Evolutionary conservation across 2,113 vertebrate genomes (phyloP), one percentile per base, ranked within the genome.

Genomic region (Hemiprocne comata): DNA sequence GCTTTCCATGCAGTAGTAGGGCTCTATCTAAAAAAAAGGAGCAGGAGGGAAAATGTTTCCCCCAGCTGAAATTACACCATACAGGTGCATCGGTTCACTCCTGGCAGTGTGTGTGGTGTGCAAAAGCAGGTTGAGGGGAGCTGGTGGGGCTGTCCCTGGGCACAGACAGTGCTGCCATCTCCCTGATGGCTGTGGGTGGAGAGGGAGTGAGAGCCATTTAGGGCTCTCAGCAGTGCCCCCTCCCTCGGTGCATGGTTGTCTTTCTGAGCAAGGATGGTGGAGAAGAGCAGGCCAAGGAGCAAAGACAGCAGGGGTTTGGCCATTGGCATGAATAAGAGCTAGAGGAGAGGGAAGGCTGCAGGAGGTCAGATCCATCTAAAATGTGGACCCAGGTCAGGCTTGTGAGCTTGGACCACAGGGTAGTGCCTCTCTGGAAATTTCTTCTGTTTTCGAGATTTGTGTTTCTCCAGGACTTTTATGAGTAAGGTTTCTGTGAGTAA

Each of bases 61-160:
- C 16, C 19, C 11, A 5, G 46, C 29, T 29, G 61, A 18, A 53
- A 19, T 7, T 11, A 6, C 13, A 10, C 17, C 2, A 0, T 5
- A 1, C 7, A 33, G 28, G 20, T 34, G 15, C 26, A 12, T 8
- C 42, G 2, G 16, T 8, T 77, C 10, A 13, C 3, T 33, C 2
- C 19, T 2, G 5, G 44, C 0, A 0, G 34, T 1, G 13, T 9
- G 53, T 0, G 2, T 6, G 14, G 16, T 33, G 61, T 54, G 24
- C 33, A 64, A 7, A 12, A 23, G 55, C 65, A 31, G 66, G 20
- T 29, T n/a, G 61, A 31, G 62, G 33, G 24, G n/a, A 54, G 31
- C 48, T 58, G 18, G 10, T 6, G 75, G 20, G 51, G 7, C 55
- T 15, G 3, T 18, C 46, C 23, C 33, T 18, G 70, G 13, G 17